Conservation (phyloP, 2,797 vertebrate species). For the Sebastes flavidus region DNA sequence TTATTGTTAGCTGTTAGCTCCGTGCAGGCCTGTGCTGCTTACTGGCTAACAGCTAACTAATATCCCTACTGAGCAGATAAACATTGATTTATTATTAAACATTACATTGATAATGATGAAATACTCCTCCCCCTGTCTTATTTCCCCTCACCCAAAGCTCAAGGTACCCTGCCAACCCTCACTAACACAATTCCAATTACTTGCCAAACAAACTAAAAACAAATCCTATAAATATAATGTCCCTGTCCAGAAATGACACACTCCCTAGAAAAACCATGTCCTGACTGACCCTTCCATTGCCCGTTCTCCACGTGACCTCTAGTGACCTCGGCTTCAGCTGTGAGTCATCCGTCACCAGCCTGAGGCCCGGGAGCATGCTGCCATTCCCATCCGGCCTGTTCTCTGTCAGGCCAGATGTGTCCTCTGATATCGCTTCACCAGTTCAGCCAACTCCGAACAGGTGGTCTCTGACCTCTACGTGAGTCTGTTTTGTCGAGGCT, state of each 20-base stretch:
- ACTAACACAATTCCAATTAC: not conserved
- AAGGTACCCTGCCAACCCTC: not conserved
- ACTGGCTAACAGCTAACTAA: too few relatives aligned
- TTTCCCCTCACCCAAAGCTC: not conserved
- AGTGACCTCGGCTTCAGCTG: constrained; percentile 64
- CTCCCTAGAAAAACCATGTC: not conserved
- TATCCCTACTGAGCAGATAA: too few relatives aligned
- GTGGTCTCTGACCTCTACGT: constrained; percentile 67
- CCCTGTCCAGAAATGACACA: not conserved
- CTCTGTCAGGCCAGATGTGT: constrained; percentile 74
- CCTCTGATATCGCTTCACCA: constrained; percentile 67
- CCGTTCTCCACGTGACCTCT: constrained; percentile 23
- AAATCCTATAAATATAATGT: not conserved
- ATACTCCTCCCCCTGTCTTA: not conserved
- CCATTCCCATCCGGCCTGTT: constrained; percentile 66
- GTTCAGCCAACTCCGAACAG: constrained; percentile 58
- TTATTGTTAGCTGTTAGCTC: too few relatives aligned
- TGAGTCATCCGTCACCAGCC: constrained; percentile 67
- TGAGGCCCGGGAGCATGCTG: constrained; percentile 38
- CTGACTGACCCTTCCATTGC: constrained; percentile 7
- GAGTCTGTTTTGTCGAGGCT: constrained; percentile 20
- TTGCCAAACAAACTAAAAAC: not conserved
- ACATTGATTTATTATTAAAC: too few relatives aligned
- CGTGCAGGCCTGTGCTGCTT: too few relatives aligned
- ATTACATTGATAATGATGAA: too few relatives aligned